Evolutionary conservation across 1,140 invertebrate genomes (phyloP), one percentile per base, ranked within the genome.

Genomic region (Lutraria rhynchaena): DNA sequence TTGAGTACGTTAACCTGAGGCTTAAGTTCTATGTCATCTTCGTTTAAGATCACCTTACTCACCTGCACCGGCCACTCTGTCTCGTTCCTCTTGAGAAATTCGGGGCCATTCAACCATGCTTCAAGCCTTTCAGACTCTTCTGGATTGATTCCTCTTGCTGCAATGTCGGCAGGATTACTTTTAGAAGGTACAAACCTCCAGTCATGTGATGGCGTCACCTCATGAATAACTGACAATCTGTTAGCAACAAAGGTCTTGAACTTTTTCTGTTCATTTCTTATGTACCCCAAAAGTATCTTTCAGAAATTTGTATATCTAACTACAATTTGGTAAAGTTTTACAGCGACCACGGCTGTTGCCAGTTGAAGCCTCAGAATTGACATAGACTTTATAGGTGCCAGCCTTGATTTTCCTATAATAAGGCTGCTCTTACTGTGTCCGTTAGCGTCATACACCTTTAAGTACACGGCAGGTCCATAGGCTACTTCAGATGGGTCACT

Each of bases 221-320:
- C 60, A 33, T 51, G 53, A 27, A 77, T 65, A n/a, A 35, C 24
- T 29, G 33, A 53, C 3, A 81, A 37, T 44, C 83, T 55, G 46
- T 84, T 81, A 7, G 71, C 80, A 49, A 83, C 82, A 69, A 77
- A 85, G 3, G 67, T 73, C 5, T 81, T 27, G 46, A 83, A 81
- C 7, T 69, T 46, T 5, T 53, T 29, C 15, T 35, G n/a, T 22
- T 58, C n/a, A n/a, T n/a, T n/a, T n/a, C n/a, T n/a, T n/a, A n/a
- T n/a, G n/a, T n/a, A n/a, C n/a, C n/a, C 60, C 69, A 84, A 41
- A 33, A 84, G n/a, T n/a, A n/a, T n/a, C n/a, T n/a, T n/a, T n/a
- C n/a, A n/a, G n/a, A n/a, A n/a, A n/a, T n/a, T n/a, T n/a, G n/a
- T n/a, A n/a, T n/a, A n/a, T n/a, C n/a, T n/a, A n/a, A 22, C 3